Evolutionary conservation across 2,888 invertebrate genomes (phyloP).

Genomic region (Tinea pellionella): DNA sequence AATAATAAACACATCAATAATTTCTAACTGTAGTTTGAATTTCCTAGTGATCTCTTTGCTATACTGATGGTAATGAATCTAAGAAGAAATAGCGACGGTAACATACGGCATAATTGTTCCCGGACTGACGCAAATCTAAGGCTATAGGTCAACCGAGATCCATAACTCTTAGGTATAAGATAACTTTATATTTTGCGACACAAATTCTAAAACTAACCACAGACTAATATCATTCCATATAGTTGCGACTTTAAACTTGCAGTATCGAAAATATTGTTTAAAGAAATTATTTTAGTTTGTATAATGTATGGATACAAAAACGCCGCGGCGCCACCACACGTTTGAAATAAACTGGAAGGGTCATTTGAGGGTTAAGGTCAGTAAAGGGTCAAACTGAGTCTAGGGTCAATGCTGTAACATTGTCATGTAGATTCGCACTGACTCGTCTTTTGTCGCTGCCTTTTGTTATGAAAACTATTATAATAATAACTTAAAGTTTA

Average conservation of each 20-base stretch:
- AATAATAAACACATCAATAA: slow-evolving; percentile 4
- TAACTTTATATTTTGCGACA: slow-evolving; percentile 17
- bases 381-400: slow-evolving; percentile 32
- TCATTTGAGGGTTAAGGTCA: slow-evolving; percentile 36
- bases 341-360: slow-evolving; percentile 47
- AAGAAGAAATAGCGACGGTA: slow-evolving; percentile 30
- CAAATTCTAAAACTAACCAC: slow-evolving; percentile 28
- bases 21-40: background rate
- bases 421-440: slow-evolving; percentile 45
- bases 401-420: slow-evolving; percentile 48
- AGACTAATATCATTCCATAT: slow-evolving; percentile 21
- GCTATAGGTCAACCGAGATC: slow-evolving; percentile 47
- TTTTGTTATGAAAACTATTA: slow-evolving; percentile 28
- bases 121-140: slow-evolving; percentile 55
- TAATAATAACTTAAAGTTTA: background rate
- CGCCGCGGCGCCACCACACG: slow-evolving; percentile 35
- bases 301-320: slow-evolving; percentile 3
- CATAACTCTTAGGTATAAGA: slow-evolving; percentile 43
- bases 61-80: slow-evolving; percentile 14
- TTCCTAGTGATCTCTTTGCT: background rate
- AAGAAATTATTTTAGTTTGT: slow-evolving; percentile 14
- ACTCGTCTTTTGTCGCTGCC: slow-evolving; percentile 30
- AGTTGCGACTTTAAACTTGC: slow-evolving; percentile 15
- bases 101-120: slow-evolving; percentile 54
- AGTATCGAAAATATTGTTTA: slow-evolving; percentile 19